A percentile compares a stretch with the other conserved stretches of the same genome.
phyloP scores from a whole-genome alignment of 2,113 vertebrate genomes.

The Phylloscopus trochiloides region DNA sequence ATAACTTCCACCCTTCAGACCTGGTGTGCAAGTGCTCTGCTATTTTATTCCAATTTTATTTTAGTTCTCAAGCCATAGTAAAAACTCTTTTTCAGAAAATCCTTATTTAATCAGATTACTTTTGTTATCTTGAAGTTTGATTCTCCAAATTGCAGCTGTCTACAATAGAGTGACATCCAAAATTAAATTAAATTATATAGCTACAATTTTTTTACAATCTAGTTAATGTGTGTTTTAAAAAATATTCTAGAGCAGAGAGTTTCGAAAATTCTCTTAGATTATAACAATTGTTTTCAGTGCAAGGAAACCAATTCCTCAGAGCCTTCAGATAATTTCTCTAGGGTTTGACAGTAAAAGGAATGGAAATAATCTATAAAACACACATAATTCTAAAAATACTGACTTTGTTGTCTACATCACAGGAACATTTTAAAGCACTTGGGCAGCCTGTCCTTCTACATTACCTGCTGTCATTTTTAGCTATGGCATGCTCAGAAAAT shows the following conservation, averaged over 20 bases:
- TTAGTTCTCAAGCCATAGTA: neutral
- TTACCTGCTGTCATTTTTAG: neutral
- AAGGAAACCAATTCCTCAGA: neutral
- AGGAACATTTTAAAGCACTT: neutral
- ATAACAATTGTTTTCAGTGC: neutral
- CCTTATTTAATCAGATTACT: neutral
- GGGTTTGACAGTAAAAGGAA: neutral
- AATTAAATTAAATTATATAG: neutral
- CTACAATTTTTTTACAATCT: neutral
- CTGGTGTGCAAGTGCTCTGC: neutral
- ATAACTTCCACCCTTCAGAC: neutral
- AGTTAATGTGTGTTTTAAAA: neutral
- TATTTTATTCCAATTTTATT: neutral
- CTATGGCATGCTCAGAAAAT: neutral
- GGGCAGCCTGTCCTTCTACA: constrained; percentile 2
- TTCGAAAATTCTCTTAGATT: neutral
- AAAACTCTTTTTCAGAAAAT: neutral
- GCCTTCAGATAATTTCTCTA: neutral
- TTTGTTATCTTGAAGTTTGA: neutral
- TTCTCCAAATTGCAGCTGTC: neutral
- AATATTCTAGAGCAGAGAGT: neutral
- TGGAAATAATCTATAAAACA: neutral
- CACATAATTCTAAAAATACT: neutral
- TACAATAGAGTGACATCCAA: neutral
- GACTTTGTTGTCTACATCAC: neutral